Percentiles rank a stretch among this genome's conserved stretches.
Evolutionary conservation across 2,888 invertebrate genomes (phyloP).

Genomic region (Formica aserva): DNA sequence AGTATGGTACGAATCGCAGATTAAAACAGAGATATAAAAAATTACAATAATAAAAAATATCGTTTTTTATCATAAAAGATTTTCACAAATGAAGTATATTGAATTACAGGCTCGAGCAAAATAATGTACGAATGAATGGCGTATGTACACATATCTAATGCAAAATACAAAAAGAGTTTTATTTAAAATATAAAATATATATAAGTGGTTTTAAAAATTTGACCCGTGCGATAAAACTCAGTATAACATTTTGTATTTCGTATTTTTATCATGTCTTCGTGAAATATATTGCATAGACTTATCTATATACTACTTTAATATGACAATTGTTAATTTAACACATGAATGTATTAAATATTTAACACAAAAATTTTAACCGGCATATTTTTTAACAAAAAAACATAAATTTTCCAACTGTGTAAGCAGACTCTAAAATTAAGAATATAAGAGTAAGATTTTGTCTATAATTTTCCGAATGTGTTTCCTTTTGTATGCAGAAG

Average conservation of each 20-base stretch:
- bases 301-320: too few relatives aligned
- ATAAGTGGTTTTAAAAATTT: background rate
- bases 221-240: background rate
- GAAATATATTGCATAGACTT: background rate
- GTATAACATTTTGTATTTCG: background rate
- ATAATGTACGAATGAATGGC: background rate
- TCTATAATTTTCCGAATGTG: background rate
- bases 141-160: background rate
- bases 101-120: background rate
- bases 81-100: background rate
- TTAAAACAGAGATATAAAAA: background rate
- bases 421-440: background rate
- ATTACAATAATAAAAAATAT: conserved; percentile 1
- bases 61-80: background rate
- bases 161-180: background rate
- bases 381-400: too few relatives aligned
- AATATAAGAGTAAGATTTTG: background rate
- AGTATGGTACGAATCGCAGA: background rate
- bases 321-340: too few relatives aligned
- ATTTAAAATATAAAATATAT: background rate
- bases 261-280: background rate
- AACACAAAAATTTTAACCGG: too few relatives aligned
- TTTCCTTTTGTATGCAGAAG: conserved; percentile 77
- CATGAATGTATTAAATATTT: too few relatives aligned
- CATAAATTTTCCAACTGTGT: too few relatives aligned